Base-by-base conservation (phyloP, 1,140 invertebrate species). In the Nasonia longicornis region DNA sequence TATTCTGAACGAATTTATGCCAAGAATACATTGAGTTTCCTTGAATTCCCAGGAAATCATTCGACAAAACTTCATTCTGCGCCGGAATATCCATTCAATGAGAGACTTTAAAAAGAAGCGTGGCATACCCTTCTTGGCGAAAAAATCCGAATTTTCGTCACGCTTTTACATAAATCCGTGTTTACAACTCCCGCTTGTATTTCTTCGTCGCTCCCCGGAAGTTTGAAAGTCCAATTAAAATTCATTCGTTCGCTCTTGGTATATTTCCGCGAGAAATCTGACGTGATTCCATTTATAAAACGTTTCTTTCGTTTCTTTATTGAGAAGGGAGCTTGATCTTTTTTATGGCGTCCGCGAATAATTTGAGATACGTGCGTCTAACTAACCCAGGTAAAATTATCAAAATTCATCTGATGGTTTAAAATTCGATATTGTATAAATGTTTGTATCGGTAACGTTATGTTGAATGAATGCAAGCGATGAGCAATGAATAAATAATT, bases 181-280 rank as follows among this genome's bases (percentile, higher is more conserved):
- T 86, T 86, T 86, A 86, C 84, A 85, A 81, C 83, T 82, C 84
- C 14, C 84, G 20, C 16, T 84, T 84, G 83, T 84, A 85, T 84
- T 86, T 84, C 74, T 42, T 74, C 83, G 82, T 84, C 82, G 82
- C 83, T 83, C 52, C 82, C 78, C 82, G 79, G 82, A 84, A 83
- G 78, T 80, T 84, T 83, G 83, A 83, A 85, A 87, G 85, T 83
- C 85, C 85, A 87, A 87, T 87, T 85, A 87, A 85, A 86, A 86
- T 86, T 86, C 84, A 85, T 84, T 85, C 82, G 79, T 83, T 85
- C 83, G 31, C 6, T n/a, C 82, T 83, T 83, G 80, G 83, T 83
- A 64, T 8, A 64, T 20, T 66, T 63, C 84, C 83, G 83, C 83
- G 86, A 84, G 64, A 84, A 85, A 86, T 84, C 6, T 58, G 85